Conservation (phyloP, 2,888 invertebrate species). For the Agonopterix subpropinquella region DNA sequence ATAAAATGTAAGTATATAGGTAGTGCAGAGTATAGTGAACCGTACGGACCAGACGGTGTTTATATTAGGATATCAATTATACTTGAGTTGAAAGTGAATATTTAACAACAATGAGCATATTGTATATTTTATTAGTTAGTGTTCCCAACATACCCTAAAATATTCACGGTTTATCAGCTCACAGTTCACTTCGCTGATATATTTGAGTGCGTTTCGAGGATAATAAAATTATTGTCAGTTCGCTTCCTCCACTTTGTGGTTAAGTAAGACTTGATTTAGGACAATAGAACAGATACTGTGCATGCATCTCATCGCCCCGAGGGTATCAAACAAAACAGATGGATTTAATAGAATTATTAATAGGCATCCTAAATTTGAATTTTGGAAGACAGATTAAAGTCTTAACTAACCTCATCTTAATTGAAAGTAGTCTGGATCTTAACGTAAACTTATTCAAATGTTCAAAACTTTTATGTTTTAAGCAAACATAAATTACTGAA, state of each 20-base stretch:
- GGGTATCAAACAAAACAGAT: not conserved
- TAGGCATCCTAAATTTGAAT: not conserved
- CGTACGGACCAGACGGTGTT: no score
- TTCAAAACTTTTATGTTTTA: not conserved
- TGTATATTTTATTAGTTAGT: no score
- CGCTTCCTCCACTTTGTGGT: conserved; percentile 2
- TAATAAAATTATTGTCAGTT: conserved; percentile 3
- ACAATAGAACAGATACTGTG: no score
- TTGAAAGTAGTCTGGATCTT: no score
- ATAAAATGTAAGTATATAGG: no score
- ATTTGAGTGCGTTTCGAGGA: conserved; percentile 1
- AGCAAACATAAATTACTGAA: no score
- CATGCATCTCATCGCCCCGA: no score
- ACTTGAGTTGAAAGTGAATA: no score
- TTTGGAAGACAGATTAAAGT: not conserved
- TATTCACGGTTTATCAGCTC: not conserved
- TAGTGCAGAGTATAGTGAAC: no score
- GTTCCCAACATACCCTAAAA: no score
- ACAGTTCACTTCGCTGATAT: conserved; percentile 3
- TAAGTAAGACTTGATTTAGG: not conserved
- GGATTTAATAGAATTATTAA: not conserved
- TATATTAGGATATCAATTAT: no score
- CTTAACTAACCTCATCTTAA: not conserved
- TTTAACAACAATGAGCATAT: no score
- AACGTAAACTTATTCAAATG: not conserved